Conservation (phyloP, 2,113 vertebrate genomes). For the Oenanthe oenanthe region DNA sequence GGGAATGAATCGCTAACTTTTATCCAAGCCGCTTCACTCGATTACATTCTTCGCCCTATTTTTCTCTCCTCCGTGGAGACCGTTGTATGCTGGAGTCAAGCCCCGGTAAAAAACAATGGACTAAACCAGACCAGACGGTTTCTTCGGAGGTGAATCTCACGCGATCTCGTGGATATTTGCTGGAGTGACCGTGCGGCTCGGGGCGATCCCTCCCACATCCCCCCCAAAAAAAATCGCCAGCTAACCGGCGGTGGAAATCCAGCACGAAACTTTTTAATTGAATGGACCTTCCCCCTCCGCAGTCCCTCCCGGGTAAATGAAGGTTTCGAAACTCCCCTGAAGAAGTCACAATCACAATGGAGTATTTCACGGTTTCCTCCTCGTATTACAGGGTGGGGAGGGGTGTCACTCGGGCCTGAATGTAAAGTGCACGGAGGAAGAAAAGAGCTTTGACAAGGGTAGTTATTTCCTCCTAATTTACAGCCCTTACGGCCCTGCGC, state of each 20-base stretch:
- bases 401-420: constrained; percentile 74
- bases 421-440: constrained; percentile 63
- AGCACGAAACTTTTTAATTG: constrained; percentile 65
- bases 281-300: constrained; percentile 57
- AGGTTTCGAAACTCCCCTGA: constrained; percentile 76
- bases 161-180: constrained; percentile 12
- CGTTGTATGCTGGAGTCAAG: constrained; percentile 45
- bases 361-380: constrained; percentile 78
- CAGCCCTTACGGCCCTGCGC: constrained; percentile 81
- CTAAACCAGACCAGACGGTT: constrained; percentile 29
- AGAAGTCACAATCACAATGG: constrained; percentile 76
- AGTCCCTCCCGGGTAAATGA: constrained; percentile 63
- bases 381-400: constrained; percentile 68
- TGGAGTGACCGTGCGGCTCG: constrained; percentile 17
- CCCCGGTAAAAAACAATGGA: constrained; percentile 52
- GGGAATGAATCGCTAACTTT: constrained; percentile 55
- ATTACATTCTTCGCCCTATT: constrained; percentile 61
- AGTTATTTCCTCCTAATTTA: constrained; percentile 86
- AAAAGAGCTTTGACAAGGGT: constrained; percentile 78
- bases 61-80: constrained; percentile 63
- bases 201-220: not conserved
- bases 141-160: constrained; percentile 44
- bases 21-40: constrained; percentile 41
- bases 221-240: not conserved
- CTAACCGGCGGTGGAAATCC: constrained; percentile 20